Percentiles rank a stretch among this genome's conserved stretches.
Evolutionary conservation across 2,888 invertebrate species (phyloP).

Genomic region (Drosophila meridiana): DNA sequence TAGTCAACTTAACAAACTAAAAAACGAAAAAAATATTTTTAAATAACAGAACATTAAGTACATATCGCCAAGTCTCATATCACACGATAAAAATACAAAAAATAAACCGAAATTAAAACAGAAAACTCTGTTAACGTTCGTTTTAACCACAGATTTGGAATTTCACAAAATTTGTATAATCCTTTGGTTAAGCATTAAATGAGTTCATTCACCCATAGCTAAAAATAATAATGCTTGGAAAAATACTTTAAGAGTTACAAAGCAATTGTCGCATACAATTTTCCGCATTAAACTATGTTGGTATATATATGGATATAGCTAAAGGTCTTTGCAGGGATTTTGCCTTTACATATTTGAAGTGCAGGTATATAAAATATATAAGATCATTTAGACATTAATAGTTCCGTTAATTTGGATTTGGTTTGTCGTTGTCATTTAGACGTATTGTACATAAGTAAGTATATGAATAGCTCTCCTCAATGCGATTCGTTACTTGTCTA

Average conservation of each 20-base stretch:
- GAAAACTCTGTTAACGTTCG: not conserved
- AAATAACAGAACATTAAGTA: conserved; percentile 44
- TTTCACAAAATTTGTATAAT: not conserved
- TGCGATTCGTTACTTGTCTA: conserved; percentile 34
- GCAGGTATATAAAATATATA: conserved; percentile 76
- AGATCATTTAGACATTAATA: conserved; percentile 49
- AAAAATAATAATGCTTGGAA: conserved; percentile 17
- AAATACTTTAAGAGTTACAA: conserved; percentile 33
- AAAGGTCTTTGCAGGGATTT: conserved; percentile 23
- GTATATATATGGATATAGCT: conserved; percentile 13
- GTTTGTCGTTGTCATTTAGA: conserved; percentile 56
- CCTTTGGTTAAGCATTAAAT: not conserved
- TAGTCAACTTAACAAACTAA: conserved; percentile 36
- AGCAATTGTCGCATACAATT: conserved; percentile 46
- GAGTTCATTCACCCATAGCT: not conserved
- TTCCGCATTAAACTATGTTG: conserved; percentile 37
- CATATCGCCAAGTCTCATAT: conserved; percentile 42
- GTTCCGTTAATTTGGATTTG: conserved; percentile 49
- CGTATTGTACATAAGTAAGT: conserved; percentile 61
- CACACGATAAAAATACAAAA: conserved; percentile 23
- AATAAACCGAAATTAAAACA: conserved; percentile 15
- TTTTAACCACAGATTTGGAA: not conserved
- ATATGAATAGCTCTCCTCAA: conserved; percentile 28
- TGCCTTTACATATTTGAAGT: conserved; percentile 55
- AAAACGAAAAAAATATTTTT: conserved; percentile 12